Base-by-base conservation (phyloP, 2,113 vertebrate species). In the Calcarius ornatus region DNA sequence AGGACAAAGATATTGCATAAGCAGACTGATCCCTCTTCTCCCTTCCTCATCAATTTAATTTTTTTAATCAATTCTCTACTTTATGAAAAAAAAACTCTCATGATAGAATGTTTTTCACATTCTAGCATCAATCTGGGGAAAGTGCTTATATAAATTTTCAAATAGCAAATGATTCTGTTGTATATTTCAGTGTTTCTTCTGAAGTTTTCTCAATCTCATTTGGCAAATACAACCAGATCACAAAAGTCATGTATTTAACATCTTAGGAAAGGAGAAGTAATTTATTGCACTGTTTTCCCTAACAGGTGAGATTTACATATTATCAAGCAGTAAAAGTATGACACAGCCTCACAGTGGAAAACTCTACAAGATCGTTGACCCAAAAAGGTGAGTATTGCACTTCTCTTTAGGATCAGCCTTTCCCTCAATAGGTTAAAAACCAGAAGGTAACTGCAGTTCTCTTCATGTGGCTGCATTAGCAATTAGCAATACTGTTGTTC, bases 281-380 rank as follows among this genome's bases (percentile, higher is more conserved):
- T 30, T 69, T 86, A 38, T 20, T 60, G 30, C 42, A 6, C 73
- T 84, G 95, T 48, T 92, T 94, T 96, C 61, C 96, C 92, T 94
- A 91, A 96, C 98, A 99, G 99, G 99, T 97, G 99, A 99, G 97
- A 98, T 99, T 92, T 99, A 99, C 96, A 98, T 99, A 91, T 97
- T 99, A 95, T 98, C 99, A 59, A 99, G 98, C 96, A 99, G 99
- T 98, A 99, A 99, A 98, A 99, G 98, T 95, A 98, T 99, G 98
- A 98, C 98, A 40, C 99, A 99, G 96, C 98, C 98, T 80, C 98
- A 99, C 97, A 99, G 98, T 7, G 99, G 99, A 95, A 99, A 99
- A 96, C 98, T 99, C 95, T 99, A 99, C 98, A 99, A 99, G 96
- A 98, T 99, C 57, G 53, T 99, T 88, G 99, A 99, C 95, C 99